Evolutionary conservation across 2,113 vertebrate genomes (phyloP).

Genomic region (Holacanthus passer): DNA sequence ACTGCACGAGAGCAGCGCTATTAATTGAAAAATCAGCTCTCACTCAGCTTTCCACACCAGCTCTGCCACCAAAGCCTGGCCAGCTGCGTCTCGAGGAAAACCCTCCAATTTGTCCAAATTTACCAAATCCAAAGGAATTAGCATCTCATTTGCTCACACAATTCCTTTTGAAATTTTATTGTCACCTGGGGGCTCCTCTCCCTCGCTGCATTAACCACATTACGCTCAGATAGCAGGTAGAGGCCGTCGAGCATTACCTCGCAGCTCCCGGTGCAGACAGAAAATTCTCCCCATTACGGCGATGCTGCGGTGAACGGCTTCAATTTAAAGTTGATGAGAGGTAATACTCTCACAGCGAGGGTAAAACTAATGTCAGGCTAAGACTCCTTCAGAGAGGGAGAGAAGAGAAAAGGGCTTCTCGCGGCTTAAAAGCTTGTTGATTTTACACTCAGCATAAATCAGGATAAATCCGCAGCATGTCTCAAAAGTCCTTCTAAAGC

Average conservation of each 20-base stretch:
- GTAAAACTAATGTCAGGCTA: constrained; percentile 49
- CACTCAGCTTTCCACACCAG: not conserved
- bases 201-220: not conserved
- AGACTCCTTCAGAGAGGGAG: constrained; percentile 31
- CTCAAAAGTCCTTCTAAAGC: constrained; percentile 56
- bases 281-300: constrained; percentile 5
- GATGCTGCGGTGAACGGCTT: constrained; percentile 20
- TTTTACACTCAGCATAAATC: constrained; percentile 66
- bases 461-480: constrained; percentile 56
- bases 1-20: not conserved
- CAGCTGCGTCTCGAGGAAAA: not conserved
- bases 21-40: not conserved
- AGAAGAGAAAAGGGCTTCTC: constrained; percentile 29
- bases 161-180: not conserved
- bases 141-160: constrained; percentile 6
- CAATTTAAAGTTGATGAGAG: constrained; percentile 41
- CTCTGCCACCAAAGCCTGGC: not conserved
- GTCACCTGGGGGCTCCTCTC: not conserved
- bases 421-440: constrained; percentile 64
- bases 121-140: not conserved
- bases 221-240: not conserved
- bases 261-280: not conserved
- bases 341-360: constrained; percentile 29
- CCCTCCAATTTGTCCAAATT: constrained; percentile 18
- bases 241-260: constrained; percentile 17